Base-by-base conservation (phyloP, 2,797 vertebrate species). In the Propithecus perrieri region DNA sequence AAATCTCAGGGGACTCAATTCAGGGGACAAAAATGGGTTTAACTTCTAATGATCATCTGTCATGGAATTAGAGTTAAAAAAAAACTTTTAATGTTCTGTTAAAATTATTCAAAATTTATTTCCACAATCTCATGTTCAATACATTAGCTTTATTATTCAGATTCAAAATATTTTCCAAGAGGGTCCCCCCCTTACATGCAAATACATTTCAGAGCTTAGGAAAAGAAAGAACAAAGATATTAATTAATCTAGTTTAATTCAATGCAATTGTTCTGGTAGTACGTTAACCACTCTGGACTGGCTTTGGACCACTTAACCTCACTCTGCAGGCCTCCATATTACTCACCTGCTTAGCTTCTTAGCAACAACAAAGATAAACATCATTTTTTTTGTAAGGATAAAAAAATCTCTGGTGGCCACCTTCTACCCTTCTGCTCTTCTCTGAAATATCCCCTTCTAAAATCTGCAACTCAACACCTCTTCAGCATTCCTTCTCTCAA, bases 91-190 rank as follows among this genome's bases (percentile, higher is more conserved):
- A 84, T 67, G 20, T 80, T 84, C 76, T 71, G 22, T 59, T 84
- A 69, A 89, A 89, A 28, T 76, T 46, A 75, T 20, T 75, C 48
- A 67, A 67, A 88, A 69, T 93, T 28, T 88, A 88, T 76, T 96
- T 88, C 57, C 61, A 78, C 59, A 67, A 38, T 48, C 46, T 89
- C 46, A n/a, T 81, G 84, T 38, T 80, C 28, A 50, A 75, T 48
- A 83, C 7, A 59, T 84, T 78, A 78, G 81, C 35, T 95, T 87
- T 91, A 86, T 83, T 67, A 67, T 89, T 63, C 81, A 69, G 88
- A 79, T 61, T 88, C 65, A 88, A 88, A 83, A 30, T 94, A 84
- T 84, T 93, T 76, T 85, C 74, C 83, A 90, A 67, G 59, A 88
- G 59, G 28, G 1, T 26, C n/a, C 80, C 20, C 26, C n/a, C 30